These are phyloP conservation scores for Piaya cayana DNA, from an alignment of 2,113 vertebrate species.

Conservation along the genomic window DNA sequence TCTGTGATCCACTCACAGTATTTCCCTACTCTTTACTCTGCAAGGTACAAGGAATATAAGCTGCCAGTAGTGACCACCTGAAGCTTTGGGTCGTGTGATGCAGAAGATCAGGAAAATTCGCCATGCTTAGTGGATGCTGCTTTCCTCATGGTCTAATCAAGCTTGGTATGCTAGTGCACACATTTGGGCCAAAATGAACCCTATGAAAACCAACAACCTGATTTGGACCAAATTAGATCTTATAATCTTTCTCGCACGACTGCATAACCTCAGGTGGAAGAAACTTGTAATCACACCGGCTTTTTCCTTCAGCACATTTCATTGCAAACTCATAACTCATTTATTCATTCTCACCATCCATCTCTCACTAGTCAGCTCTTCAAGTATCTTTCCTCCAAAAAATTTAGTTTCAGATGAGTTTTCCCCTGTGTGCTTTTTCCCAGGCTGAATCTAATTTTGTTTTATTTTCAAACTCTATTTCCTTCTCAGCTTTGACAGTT, in stretches of 20 bases:
- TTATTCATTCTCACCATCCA: conserved; percentile 32
- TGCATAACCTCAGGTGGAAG: background rate
- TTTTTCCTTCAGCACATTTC: conserved; percentile 17
- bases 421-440: conserved; percentile 43
- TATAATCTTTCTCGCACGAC: conserved; percentile 1
- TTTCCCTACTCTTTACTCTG: background rate
- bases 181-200: background rate
- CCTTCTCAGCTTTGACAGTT: conserved; percentile 51
- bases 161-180: background rate
- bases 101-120: background rate
- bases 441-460: conserved; percentile 55
- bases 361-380: conserved; percentile 11
- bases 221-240: background rate
- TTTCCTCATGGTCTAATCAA: background rate
- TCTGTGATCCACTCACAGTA: background rate
- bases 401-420: conserved; percentile 42
- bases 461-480: conserved; percentile 62
- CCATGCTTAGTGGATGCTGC: background rate
- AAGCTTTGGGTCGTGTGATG: background rate
- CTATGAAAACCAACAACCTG: background rate
- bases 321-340: background rate
- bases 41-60: background rate
- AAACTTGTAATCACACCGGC: background rate
- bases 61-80: background rate
- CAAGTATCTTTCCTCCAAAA: conserved; percentile 30